These are phyloP conservation scores for Abrostola triplasia DNA, from an alignment of 2,888 invertebrate species.

Conservation along the genomic window DNA sequence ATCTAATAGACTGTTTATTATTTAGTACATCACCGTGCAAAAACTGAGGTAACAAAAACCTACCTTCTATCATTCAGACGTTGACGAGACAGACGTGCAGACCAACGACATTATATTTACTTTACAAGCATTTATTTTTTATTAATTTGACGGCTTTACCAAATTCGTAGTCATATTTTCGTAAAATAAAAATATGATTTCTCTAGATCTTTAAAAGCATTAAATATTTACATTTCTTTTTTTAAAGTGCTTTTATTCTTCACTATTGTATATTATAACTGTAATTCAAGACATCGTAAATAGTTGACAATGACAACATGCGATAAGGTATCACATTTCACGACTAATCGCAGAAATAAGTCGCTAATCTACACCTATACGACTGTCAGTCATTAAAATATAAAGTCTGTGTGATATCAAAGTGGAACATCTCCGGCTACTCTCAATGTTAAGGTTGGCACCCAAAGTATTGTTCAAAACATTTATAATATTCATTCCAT, in stretches of 20 bases:
- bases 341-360: conserved; percentile 25
- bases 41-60: conserved; percentile 37
- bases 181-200: background rate
- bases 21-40: conserved; percentile 32
- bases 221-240: too few relatives aligned
- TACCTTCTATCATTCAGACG: conserved; percentile 29
- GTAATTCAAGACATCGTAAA: background rate
- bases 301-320: conserved; percentile 9
- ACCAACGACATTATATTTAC: conserved; percentile 16
- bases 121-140: background rate
- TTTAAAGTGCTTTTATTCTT: background rate
- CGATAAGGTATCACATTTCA: conserved; percentile 9
- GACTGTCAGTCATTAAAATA: conserved; percentile 37
- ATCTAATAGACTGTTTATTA: conserved; percentile 54
- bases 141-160: background rate
- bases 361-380: conserved; percentile 21
- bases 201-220: too few relatives aligned
- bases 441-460: conserved; percentile 53
- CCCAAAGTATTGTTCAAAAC: conserved; percentile 43
- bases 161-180: background rate
- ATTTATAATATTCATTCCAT: conserved; percentile 27
- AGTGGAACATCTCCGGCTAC: conserved; percentile 44
- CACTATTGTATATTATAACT: conserved; percentile 1
- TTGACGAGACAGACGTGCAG: conserved; percentile 8
- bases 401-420: conserved; percentile 39